Base-by-base conservation (phyloP, 2,888 invertebrate species). In the Gastrophysa polygoni region DNA sequence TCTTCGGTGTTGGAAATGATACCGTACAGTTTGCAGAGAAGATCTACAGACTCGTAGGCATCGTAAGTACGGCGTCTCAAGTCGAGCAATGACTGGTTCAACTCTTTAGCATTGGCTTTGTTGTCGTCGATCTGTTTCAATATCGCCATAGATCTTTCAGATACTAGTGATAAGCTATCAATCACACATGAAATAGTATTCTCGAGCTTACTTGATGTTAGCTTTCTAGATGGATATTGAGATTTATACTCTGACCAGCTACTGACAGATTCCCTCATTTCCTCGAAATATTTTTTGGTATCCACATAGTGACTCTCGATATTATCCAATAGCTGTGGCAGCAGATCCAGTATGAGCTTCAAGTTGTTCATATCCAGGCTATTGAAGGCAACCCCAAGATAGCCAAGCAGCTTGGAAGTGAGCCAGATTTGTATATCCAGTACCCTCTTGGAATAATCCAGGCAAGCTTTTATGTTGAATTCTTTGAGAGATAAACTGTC, bases 1-100 rank as follows among this genome's bases (percentile, higher is more conserved):
- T 38, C n/a, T 46, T 62, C 49, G 16, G 57, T 28, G 43, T 72
- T 64, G 1, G 72, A 55, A 21, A 71, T 55, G 44, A 75, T 68
- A 18, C 73, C 74, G 46, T 71, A 72, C 7, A 75, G 51, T 56
- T 63, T 69, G 61, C 72, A 73, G 8, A 75, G 65, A 2, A 75
- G 62, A 57, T 75, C 74, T 34, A 75, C 48, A n/a, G 73, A 71
- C 64, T 75, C 75, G 57, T 72, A 74, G 2, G 74, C 72, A 17
- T 70, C 71, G 16, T 63, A 69, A 6, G 73, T 70, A 34, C 75
- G 72, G 28, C 65, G 66, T 28, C 69, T 64, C 48, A 75, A 61
- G 51, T 74, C 73, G 5, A 60, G 21, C 20, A 75, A 47, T 29
- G 67, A 52, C 4, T 20, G 50, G 21, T 68, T 67, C 8, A 74